Conservation (phyloP, 1,140 invertebrate genomes). For the Lordiphosa stackelbergi region DNA sequence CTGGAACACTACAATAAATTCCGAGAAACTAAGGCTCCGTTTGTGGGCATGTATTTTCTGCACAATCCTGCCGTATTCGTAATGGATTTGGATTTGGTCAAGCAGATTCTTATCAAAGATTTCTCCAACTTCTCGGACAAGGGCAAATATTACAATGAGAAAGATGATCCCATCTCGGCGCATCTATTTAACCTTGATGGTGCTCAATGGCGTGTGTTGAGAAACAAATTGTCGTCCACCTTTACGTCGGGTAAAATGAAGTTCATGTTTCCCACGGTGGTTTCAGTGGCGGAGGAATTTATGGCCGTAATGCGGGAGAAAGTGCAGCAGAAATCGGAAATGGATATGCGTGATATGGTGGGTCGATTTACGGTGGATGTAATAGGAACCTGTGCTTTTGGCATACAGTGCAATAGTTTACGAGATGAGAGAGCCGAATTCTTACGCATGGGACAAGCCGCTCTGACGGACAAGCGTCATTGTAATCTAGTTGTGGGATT, state of each 20-base stretch:
- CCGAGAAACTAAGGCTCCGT: slow-evolving; percentile 43
- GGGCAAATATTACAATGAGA: slow-evolving; percentile 76
- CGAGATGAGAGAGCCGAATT: slow-evolving; percentile 79
- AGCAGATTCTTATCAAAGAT: slow-evolving; percentile 80
- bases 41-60: slow-evolving; percentile 71
- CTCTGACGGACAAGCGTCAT: slow-evolving; percentile 42
- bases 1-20: slow-evolving; percentile 64
- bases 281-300: slow-evolving; percentile 42
- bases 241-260: slow-evolving; percentile 81
- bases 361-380: slow-evolving; percentile 69
- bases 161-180: slow-evolving; percentile 77
- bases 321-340: slow-evolving; percentile 1
- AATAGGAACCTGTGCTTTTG: slow-evolving; percentile 82
- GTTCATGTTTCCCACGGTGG: slow-evolving; percentile 78
- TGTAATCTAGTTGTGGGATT: slow-evolving; percentile 16
- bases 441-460: slow-evolving; percentile 32
- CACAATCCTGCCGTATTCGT: slow-evolving; percentile 77
- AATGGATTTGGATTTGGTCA: slow-evolving; percentile 80
- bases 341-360: slow-evolving; percentile 59
- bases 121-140: slow-evolving; percentile 79
- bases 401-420: slow-evolving; percentile 80
- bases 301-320: slow-evolving; percentile 34
- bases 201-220: slow-evolving; percentile 79
- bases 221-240: slow-evolving; percentile 79
- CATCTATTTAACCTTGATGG: slow-evolving; percentile 78